These are phyloP conservation scores for Anoura caudifer DNA, from an alignment of 2,113 vertebrate species.

Conservation along the genomic window DNA sequence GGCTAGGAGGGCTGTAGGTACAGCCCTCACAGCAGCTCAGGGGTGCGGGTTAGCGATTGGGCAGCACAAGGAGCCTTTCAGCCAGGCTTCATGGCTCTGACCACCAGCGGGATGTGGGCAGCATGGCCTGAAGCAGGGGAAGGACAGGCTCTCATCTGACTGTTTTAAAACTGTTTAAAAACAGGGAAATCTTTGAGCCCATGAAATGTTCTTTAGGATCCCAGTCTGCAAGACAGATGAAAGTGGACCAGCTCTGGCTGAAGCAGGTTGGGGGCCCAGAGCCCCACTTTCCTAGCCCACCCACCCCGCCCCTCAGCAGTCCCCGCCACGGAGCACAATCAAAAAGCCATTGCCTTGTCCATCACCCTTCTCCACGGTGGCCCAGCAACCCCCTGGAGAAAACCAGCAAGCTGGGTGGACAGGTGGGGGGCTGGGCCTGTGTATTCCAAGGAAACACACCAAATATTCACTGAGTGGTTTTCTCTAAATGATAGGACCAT, in stretches of 20 bases:
- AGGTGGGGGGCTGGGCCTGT: neutral
- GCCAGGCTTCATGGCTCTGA: neutral
- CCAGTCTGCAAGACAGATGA: neutral
- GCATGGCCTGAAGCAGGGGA: neutral
- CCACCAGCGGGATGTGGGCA: neutral
- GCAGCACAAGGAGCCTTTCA: neutral
- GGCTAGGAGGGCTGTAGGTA: accelerated
- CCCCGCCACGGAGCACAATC: neutral
- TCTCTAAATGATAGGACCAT: neutral
- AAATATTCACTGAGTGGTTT: neutral
- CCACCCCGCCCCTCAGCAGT: neutral
- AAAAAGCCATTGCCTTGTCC: neutral
- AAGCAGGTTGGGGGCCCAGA: neutral
- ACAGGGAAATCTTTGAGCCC: neutral
- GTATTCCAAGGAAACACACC: neutral
- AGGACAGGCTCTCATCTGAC: too few relatives aligned
- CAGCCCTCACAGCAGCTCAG: neutral
- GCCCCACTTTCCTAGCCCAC: neutral
- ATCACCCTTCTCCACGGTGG: neutral
- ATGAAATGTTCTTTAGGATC: neutral
- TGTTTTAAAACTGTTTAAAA: neutral
- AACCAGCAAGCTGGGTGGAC: neutral
- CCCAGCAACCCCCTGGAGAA: neutral
- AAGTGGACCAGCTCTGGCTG: neutral
- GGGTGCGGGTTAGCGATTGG: too few relatives aligned